Percentiles rank a stretch among this genome's conserved stretches.
Conservation (phyloP, 2,888 invertebrate species). For the Rotaria macrura region DNA sequence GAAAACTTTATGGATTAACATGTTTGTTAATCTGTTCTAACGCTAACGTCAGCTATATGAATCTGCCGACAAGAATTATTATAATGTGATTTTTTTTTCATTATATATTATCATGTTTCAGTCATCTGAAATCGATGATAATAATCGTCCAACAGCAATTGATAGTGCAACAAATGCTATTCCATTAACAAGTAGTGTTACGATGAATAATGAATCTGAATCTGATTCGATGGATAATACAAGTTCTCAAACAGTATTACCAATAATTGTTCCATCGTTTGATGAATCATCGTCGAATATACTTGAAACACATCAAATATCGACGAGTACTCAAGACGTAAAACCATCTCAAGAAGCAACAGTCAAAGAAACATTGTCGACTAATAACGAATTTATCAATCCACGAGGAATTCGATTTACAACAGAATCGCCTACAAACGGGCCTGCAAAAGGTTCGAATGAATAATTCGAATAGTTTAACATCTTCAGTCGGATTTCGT, state of each 20-base stretch:
- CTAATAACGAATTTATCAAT: conserved; percentile 60
- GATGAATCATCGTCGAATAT: background rate
- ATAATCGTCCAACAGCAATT: background rate
- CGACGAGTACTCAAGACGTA: background rate
- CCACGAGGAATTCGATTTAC: conserved; percentile 76
- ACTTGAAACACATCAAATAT: background rate
- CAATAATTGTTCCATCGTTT: background rate
- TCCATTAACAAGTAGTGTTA: background rate
- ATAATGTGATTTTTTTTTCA: too few relatives aligned
- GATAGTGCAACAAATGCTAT: background rate
- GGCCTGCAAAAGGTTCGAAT: background rate
- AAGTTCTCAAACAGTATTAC: background rate
- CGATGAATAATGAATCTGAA: background rate
- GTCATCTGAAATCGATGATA: background rate
- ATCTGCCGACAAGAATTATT: too few relatives aligned
- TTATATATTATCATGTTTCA: background rate
- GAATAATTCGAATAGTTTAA: background rate
- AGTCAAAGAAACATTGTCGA: background rate
- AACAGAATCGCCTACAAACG: background rate
- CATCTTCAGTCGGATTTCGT: background rate
- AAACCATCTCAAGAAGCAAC: conserved; percentile 24
- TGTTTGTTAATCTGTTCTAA: too few relatives aligned
- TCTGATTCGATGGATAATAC: background rate
- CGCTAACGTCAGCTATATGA: too few relatives aligned
- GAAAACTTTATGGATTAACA: too few relatives aligned